Evolutionary conservation across 1,140 invertebrate species (phyloP).

Genomic region (Notospermus geniculatus): DNA sequence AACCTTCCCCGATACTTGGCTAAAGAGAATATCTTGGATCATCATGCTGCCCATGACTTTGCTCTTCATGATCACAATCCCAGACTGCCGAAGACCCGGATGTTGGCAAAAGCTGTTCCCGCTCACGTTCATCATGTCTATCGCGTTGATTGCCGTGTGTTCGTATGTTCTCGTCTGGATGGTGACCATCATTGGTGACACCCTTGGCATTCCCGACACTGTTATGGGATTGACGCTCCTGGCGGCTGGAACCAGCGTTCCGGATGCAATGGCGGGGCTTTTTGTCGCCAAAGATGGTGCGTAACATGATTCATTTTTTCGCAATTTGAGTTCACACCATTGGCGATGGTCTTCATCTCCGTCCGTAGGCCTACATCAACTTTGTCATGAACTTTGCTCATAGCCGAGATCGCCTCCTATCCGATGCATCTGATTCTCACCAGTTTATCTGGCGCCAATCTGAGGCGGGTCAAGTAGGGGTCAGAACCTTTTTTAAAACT

Average conservation of each 20-base stretch:
- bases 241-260: constrained; percentile 92
- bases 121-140: constrained; percentile 81
- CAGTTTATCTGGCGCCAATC: too few species aligned
- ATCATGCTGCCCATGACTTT: constrained; percentile 57
- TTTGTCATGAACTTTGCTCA: too few species aligned
- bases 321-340: too few species aligned
- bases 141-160: constrained; percentile 82
- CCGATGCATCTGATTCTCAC: too few species aligned
- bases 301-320: too few species aligned
- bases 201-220: constrained; percentile 61
- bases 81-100: constrained; percentile 69
- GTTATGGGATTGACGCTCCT: constrained; percentile 96
- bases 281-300: constrained; percentile 94
- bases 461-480: too few species aligned
- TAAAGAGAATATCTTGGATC: constrained; percentile 34
- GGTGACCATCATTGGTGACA: constrained; percentile 73
- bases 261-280: constrained; percentile 93
- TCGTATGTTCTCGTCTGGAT: constrained; percentile 90
- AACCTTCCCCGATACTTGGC: constrained; percentile 29
- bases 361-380: too few species aligned
- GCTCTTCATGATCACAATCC: constrained; percentile 69
- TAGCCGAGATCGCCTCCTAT: too few species aligned
- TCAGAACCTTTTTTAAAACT: too few species aligned
- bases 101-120: constrained; percentile 76
- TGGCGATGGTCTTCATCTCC: too few species aligned